Conservation (phyloP, 1,140 invertebrate genomes). For the Procambarus virginalis region DNA sequence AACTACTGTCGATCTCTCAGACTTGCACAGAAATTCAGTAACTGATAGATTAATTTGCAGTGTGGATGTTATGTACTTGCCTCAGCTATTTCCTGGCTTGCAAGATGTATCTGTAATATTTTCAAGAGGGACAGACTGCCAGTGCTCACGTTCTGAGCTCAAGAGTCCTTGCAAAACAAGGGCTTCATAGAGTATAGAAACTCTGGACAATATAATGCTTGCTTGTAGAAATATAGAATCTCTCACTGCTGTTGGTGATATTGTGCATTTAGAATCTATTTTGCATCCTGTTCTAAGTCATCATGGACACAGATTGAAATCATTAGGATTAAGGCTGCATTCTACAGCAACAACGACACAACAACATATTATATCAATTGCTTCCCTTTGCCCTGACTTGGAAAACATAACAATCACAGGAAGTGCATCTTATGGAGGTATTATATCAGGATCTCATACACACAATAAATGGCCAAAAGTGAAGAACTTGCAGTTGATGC, state of each 20-base stretch:
- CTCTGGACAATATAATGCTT: constrained; percentile 42
- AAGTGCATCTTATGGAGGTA: constrained; percentile 31
- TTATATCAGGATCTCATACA: neutral
- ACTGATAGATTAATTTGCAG: constrained; percentile 52
- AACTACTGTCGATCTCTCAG: constrained; percentile 48
- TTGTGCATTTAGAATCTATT: constrained; percentile 52
- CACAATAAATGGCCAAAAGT: constrained; percentile 46
- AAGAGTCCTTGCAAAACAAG: constrained; percentile 46
- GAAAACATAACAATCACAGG: constrained; percentile 58
- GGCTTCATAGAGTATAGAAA: constrained; percentile 56
- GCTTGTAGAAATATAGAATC: constrained; percentile 58
- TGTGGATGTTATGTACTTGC: constrained; percentile 52
- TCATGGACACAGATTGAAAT: constrained; percentile 48
- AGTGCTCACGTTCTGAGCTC: constrained; percentile 54
- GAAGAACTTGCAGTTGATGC: constrained; percentile 48
- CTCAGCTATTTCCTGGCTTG: constrained; percentile 54
- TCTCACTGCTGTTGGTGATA: constrained; percentile 55
- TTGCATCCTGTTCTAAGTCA: constrained; percentile 42
- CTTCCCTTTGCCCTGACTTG: constrained; percentile 41
- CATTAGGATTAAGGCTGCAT: constrained; percentile 39
- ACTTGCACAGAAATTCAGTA: constrained; percentile 36
- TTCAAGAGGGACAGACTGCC: constrained; percentile 50
- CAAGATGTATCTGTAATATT: constrained; percentile 59
- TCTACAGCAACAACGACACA: constrained; percentile 54
- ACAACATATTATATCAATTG: constrained; percentile 46